Conservation (phyloP, 1,140 invertebrate genomes). For the Littorina saxatilis region DNA sequence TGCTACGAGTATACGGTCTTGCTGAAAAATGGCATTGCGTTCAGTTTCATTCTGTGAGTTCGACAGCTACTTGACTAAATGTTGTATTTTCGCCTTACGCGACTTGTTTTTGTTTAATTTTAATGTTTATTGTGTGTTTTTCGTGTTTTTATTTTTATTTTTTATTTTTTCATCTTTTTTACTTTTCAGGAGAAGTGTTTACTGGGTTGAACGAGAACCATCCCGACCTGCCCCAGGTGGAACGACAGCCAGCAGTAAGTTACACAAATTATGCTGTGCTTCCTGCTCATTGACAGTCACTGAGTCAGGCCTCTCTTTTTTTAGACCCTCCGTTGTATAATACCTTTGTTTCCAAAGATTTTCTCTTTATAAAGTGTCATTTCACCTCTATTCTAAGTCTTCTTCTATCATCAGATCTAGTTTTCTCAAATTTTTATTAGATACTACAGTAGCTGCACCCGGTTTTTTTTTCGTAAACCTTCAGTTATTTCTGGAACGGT, state of each 20-base stretch:
- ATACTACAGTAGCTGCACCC: background rate
- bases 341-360: background rate
- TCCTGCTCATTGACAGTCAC: background rate
- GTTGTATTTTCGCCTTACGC: too few relatives aligned
- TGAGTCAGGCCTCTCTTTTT: background rate
- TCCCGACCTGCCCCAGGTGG: slow-evolving; percentile 57
- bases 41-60: too few relatives aligned
- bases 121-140: too few relatives aligned
- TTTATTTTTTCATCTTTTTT: background rate
- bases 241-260: slow-evolving; percentile 58
- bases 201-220: slow-evolving; percentile 61
- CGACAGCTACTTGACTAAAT: too few relatives aligned
- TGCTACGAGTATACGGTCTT: too few relatives aligned
- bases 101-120: too few relatives aligned
- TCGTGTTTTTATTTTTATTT: too few relatives aligned
- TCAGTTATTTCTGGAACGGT: background rate
- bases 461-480: background rate
- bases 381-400: background rate
- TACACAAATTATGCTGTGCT: background rate
- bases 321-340: background rate
- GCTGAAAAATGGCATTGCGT: too few relatives aligned
- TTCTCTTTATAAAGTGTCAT: background rate
- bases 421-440: background rate
- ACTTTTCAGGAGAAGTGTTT: slow-evolving; percentile 61
- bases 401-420: background rate